A percentile compares a stretch with the other conserved stretches of the same genome.
Evolutionary conservation across 2,888 invertebrate genomes (phyloP).

Genomic region (Synergus gifuensis): DNA sequence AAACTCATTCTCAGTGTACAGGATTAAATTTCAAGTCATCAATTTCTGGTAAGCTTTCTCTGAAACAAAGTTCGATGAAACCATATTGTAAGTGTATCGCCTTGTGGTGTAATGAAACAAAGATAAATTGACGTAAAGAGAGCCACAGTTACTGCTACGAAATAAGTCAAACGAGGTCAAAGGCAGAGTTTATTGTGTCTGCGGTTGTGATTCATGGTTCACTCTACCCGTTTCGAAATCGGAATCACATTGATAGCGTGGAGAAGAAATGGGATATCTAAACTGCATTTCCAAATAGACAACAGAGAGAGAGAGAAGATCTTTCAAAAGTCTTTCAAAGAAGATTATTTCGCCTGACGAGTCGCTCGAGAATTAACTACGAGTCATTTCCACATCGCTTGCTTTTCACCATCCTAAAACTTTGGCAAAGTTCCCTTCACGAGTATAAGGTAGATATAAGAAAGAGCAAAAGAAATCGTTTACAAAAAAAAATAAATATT

Average conservation of each 20-base stretch:
- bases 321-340: slow-evolving; percentile 13
- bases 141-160: slow-evolving; percentile 9
- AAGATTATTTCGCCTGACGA: slow-evolving; percentile 51
- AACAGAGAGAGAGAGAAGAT: not conserved
- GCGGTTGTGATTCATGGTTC: slow-evolving; percentile 10
- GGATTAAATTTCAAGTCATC: slow-evolving; percentile 12
- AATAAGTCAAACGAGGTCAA: slow-evolving; percentile 34
- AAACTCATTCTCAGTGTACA: not conserved
- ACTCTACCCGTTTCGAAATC: not conserved
- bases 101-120: slow-evolving; percentile 28
- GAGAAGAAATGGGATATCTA: slow-evolving; percentile 1
- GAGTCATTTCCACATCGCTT: slow-evolving; percentile 57
- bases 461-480: slow-evolving; percentile 7
- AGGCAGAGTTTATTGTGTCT: slow-evolving; percentile 14
- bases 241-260: not conserved
- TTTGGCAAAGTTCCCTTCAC: slow-evolving; percentile 43
- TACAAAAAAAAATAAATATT: not conserved
- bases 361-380: slow-evolving; percentile 48
- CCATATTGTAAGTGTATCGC: slow-evolving; percentile 25
- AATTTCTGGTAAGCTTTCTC: slow-evolving; percentile 20
- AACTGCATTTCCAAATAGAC: not conserved
- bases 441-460: not conserved
- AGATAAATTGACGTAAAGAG: slow-evolving; percentile 28
- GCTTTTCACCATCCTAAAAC: slow-evolving; percentile 41
- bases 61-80: slow-evolving; percentile 20